Evolutionary conservation across 2,797 vertebrate species (phyloP).

Genomic region (Discoglossus pictus): DNA sequence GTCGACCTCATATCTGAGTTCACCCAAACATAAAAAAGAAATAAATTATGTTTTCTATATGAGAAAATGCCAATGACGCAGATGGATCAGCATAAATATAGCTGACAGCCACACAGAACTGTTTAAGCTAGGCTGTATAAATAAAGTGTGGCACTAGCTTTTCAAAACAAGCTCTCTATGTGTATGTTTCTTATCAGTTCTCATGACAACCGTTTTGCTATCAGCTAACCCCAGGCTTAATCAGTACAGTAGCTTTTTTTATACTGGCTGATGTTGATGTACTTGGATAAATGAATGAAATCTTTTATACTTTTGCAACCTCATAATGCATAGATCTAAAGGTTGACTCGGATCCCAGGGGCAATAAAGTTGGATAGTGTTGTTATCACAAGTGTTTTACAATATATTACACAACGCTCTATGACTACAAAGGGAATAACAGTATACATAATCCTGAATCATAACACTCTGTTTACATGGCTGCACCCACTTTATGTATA

Average conservation of each 20-base stretch:
- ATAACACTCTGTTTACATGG: constrained; percentile 3
- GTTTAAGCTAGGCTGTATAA: constrained; percentile 59
- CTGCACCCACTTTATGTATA: constrained; percentile 14
- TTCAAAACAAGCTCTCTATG: constrained; percentile 61
- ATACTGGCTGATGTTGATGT: constrained; percentile 10
- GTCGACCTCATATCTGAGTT: background rate
- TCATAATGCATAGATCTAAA: constrained; percentile 24
- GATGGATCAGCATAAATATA: constrained; percentile 57
- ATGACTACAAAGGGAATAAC: background rate
- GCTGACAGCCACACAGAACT: constrained; percentile 63
- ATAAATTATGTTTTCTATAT: constrained; percentile 50
- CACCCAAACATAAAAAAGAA: constrained; percentile 42
- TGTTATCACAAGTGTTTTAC: background rate
- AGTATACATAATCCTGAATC: background rate
- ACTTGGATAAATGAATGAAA: constrained; percentile 21
- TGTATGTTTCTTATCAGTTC: constrained; percentile 63
- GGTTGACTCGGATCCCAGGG: background rate
- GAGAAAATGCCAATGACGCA: constrained; percentile 46
- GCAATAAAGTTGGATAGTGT: constrained; percentile 7
- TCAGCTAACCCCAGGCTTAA: constrained; percentile 54
- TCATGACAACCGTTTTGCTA: constrained; percentile 61
- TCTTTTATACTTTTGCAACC: constrained; percentile 29
- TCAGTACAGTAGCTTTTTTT: constrained; percentile 21
- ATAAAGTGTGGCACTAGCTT: constrained; percentile 58
- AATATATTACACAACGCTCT: background rate